These are phyloP conservation scores for Pecten maximus DNA, from an alignment of 2,888 invertebrate genomes.

Conservation along the genomic window DNA sequence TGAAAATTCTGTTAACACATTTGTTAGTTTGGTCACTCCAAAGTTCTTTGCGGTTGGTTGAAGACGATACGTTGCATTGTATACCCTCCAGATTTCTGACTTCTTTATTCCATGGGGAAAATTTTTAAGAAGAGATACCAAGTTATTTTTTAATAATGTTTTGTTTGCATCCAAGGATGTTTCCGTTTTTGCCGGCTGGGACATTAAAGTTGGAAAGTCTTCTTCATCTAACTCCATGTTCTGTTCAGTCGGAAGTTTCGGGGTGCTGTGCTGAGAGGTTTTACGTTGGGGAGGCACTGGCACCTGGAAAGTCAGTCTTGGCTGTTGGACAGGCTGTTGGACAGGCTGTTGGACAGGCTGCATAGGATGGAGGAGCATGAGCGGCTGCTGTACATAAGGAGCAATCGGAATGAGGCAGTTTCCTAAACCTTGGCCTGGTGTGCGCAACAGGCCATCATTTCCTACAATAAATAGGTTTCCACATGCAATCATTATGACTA, in stretches of 20 bases:
- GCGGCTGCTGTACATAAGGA: neutral
- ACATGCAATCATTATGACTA: neutral
- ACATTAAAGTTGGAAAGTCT: neutral
- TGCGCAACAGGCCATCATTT: neutral
- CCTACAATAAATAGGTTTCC: neutral
- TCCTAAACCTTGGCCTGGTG: neutral
- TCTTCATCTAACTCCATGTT: neutral
- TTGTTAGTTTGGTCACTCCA: slow-evolving; percentile 40
- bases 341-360: neutral
- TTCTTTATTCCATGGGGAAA: slow-evolving; percentile 46
- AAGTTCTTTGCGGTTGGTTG: slow-evolving; percentile 31
- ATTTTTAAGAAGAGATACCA: slow-evolving; percentile 34
- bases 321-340: neutral
- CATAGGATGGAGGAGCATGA: neutral
- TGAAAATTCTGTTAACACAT: slow-evolving; percentile 36
- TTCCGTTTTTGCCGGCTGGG: neutral
- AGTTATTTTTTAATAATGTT: slow-evolving; percentile 25
- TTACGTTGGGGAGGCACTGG: neutral
- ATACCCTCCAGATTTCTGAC: slow-evolving; percentile 40
- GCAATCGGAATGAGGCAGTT: neutral
- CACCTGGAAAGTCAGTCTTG: neutral
- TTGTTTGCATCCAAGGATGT: neutral
- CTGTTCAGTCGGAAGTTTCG: neutral
- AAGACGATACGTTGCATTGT: neutral
- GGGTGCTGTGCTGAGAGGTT: neutral